Conservation (phyloP, 2,113 vertebrate species). For the Corythornis cristatus region DNA sequence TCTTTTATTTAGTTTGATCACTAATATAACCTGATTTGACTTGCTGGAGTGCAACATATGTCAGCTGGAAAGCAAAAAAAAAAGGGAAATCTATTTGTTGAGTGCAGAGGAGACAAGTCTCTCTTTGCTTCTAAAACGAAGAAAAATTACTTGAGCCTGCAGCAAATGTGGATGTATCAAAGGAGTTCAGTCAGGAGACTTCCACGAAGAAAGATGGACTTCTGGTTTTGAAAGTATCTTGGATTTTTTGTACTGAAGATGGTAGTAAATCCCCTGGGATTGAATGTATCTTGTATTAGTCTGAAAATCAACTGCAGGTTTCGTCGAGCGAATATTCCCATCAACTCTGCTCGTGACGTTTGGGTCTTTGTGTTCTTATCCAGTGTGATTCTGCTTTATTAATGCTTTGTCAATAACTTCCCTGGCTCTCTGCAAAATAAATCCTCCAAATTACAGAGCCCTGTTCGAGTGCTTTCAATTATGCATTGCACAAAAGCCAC, state of each 20-base stretch:
- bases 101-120: background rate
- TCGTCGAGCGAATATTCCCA: background rate
- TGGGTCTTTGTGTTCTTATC: background rate
- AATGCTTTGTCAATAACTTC: background rate
- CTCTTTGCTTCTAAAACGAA: background rate
- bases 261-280: background rate
- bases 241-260: background rate
- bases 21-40: background rate
- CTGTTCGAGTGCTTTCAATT: background rate
- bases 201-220: background rate
- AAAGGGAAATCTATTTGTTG: background rate
- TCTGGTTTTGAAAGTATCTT: background rate
- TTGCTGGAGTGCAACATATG: background rate
- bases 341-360: background rate
- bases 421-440: background rate
- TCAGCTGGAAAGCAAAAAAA: background rate
- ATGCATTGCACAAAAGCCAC: background rate
- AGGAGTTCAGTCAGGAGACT: background rate
- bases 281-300: background rate
- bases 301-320: background rate
- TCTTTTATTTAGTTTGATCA: background rate
- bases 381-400: background rate
- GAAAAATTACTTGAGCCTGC: accelerated
- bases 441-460: background rate
- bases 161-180: background rate